Conservation (phyloP, 2,797 vertebrate species). For the Brachymystax lenok region DNA sequence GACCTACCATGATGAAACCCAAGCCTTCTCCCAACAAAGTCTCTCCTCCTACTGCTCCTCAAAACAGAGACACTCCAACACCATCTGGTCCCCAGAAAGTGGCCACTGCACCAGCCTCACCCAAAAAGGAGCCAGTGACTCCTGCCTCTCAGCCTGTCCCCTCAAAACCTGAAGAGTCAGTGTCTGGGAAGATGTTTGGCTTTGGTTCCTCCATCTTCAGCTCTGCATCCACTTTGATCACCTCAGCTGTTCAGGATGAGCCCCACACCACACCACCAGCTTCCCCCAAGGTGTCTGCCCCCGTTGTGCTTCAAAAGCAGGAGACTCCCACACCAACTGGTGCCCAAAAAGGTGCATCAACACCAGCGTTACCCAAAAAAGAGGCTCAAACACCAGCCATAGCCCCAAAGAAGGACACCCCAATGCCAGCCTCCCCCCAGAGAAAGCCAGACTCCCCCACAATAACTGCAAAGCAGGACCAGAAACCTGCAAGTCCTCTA, state of each 20-base stretch:
- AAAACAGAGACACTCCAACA: slow-evolving; percentile 51
- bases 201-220: slow-evolving; percentile 89
- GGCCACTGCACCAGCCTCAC: slow-evolving; percentile 56
- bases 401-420: slow-evolving; percentile 75
- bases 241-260: slow-evolving; percentile 77
- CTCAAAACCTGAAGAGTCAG: slow-evolving; percentile 79
- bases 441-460: slow-evolving; percentile 22
- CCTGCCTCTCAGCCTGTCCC: slow-evolving; percentile 67
- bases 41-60: slow-evolving; percentile 13
- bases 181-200: slow-evolving; percentile 86
- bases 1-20: slow-evolving; percentile 51
- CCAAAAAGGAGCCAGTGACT: slow-evolving; percentile 48
- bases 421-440: slow-evolving; percentile 51
- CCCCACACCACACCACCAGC: slow-evolving; percentile 56
- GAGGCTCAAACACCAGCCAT: not conserved
- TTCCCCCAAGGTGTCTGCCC: slow-evolving; percentile 54
- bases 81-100: slow-evolving; percentile 61
- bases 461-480: slow-evolving; percentile 24
- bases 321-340: slow-evolving; percentile 47
- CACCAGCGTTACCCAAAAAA: not conserved
- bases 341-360: slow-evolving; percentile 22
- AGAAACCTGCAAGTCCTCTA: not conserved
- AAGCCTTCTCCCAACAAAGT: slow-evolving; percentile 57
- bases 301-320: slow-evolving; percentile 40
- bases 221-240: slow-evolving; percentile 86